phyloP scores from a whole-genome alignment of 1,140 invertebrate species.

The Drosophila hydei region DNA sequence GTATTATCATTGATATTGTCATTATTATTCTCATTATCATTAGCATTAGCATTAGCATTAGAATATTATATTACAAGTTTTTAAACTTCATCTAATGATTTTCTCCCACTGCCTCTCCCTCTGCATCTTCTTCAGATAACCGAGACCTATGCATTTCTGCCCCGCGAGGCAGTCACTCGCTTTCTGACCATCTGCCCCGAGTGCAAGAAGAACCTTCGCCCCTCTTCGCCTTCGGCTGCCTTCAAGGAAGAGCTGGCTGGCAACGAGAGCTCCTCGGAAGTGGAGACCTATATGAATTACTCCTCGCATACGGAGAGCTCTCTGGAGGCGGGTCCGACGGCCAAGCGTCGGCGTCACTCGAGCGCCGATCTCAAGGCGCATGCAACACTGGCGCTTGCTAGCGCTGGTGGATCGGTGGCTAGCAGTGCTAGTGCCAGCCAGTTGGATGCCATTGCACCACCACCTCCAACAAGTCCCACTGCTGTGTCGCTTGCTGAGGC shows the following conservation, averaged over 20 bases:
- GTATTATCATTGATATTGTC: too few species aligned
- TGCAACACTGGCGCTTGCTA: slow-evolving; percentile 8
- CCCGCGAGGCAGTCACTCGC: slow-evolving; percentile 96
- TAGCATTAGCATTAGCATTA: too few species aligned
- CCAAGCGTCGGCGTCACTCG: slow-evolving; percentile 70
- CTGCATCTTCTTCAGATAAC: slow-evolving; percentile 90
- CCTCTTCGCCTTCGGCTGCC: slow-evolving; percentile 86
- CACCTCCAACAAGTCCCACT: slow-evolving; percentile 15
- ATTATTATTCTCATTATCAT: too few species aligned
- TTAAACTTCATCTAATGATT: too few species aligned
- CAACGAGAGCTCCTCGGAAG: slow-evolving; percentile 82
- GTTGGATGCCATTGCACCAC: slow-evolving; percentile 37
- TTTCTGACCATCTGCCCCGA: slow-evolving; percentile 97
- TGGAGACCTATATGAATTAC: slow-evolving; percentile 74
- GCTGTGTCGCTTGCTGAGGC: slow-evolving; percentile 10
- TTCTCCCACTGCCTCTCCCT: too few species aligned
- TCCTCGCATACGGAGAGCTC: slow-evolving; percentile 82
- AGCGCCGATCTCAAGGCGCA: slow-evolving; percentile 66
- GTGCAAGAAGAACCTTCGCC: slow-evolving; percentile 94
- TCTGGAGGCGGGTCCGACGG: slow-evolving; percentile 69
- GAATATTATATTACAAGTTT: too few species aligned
- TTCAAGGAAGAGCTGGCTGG: slow-evolving; percentile 64
- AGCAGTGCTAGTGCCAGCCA: slow-evolving; percentile 49
- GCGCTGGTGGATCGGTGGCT: background rate
- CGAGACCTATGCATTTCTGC: slow-evolving; percentile 97